Evolutionary conservation across 2,888 invertebrate species (phyloP).

Genomic region (Drosophila neotestacea): DNA sequence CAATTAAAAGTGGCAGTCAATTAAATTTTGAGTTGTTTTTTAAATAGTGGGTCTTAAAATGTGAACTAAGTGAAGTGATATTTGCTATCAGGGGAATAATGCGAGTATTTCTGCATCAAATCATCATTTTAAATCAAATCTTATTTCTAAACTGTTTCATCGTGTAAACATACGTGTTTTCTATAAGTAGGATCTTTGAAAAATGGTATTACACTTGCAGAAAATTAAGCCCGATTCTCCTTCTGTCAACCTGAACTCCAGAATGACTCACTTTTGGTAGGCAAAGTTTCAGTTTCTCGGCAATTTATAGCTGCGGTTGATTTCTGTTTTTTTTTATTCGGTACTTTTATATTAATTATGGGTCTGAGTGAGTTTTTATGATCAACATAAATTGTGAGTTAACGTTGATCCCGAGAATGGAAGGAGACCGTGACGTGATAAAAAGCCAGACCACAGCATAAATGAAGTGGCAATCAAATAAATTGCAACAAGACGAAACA

Average conservation of each 20-base stretch:
- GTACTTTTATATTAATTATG: constrained; percentile 75
- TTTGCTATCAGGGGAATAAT: too few relatives aligned
- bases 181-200: too few relatives aligned
- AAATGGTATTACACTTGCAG: neutral
- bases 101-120: too few relatives aligned
- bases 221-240: neutral
- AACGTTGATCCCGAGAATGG: constrained; percentile 55
- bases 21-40: neutral
- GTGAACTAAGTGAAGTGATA: too few relatives aligned
- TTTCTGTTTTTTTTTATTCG: constrained; percentile 22
- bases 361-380: constrained; percentile 74
- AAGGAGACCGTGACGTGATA: constrained; percentile 53
- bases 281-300: constrained; percentile 14
- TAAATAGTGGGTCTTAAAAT: too few relatives aligned
- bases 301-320: constrained; percentile 56
- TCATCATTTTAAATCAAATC: neutral
- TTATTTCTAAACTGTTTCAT: constrained; percentile 6
- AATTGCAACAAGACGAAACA: constrained; percentile 62
- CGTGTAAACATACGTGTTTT: neutral
- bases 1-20: neutral
- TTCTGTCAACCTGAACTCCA: neutral
- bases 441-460: constrained; percentile 31
- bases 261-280: constrained; percentile 9
- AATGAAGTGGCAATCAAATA: constrained; percentile 77
- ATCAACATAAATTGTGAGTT: constrained; percentile 77